phyloP scores from a whole-genome alignment of 2,113 vertebrate genomes.

The Dermatemys mawii region DNA sequence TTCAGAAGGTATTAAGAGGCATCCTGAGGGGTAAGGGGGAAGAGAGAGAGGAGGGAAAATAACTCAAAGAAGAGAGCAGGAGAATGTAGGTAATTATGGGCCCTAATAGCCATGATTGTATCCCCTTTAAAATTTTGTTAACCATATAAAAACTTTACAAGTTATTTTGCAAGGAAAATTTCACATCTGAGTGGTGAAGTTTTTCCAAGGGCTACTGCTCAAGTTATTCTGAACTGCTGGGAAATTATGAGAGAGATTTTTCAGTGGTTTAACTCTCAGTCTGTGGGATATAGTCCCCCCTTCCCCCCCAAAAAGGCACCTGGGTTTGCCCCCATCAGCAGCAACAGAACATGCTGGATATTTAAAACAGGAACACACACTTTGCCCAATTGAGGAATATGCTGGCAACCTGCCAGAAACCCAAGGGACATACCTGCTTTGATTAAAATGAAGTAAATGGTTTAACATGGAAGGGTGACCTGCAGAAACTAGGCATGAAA shows the following conservation, averaged over 20 bases:
- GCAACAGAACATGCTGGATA: neutral
- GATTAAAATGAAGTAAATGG: neutral
- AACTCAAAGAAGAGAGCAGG: neutral
- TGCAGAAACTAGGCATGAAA: neutral
- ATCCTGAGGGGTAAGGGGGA: neutral
- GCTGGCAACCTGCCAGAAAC: neutral
- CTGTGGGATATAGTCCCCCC: neutral
- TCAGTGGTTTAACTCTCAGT: neutral
- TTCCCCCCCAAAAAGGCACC: neutral
- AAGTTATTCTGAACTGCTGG: neutral
- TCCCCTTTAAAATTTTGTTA: neutral
- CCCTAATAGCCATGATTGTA: neutral
- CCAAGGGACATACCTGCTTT: neutral
- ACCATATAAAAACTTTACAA: neutral
- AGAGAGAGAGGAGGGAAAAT: neutral
- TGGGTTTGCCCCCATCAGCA: rapidly evolving
- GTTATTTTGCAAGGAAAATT: neutral
- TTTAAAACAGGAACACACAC: neutral
- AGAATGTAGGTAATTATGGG: neutral
- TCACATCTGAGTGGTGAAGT: neutral
- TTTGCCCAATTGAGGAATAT: neutral
- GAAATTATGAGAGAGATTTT: neutral
- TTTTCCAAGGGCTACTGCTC: neutral
- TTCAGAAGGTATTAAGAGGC: neutral
- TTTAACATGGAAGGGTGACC: neutral